Base-by-base conservation (phyloP, 1,140 invertebrate species). In the Dreissena rostriformis region DNA sequence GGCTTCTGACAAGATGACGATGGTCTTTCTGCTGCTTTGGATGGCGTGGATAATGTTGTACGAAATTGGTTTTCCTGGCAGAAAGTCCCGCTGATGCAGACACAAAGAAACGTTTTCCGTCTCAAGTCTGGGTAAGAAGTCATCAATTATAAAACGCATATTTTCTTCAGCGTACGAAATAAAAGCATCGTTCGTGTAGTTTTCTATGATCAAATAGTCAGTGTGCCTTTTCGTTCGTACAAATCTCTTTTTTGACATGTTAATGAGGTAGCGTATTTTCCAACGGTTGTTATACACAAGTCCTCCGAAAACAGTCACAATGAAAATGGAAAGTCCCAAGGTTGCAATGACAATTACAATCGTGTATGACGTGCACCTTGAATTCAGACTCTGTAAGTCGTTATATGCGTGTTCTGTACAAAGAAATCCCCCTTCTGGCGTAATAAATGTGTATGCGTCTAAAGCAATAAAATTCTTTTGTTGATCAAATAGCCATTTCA, bases 11-110 rank as follows among this genome's bases (percentile, higher is more conserved):
- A 96, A 93, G n/a, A 96, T 90, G 26, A 96, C 91, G 55, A 96
- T 91, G 24, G 95, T 95, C 91, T 95, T 95, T 68, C 94, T 94
- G 89, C 95, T 96, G 72, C 94, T 94, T 24, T 94, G 94, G 53
- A 96, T 95, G 85, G 95, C 94, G 66, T 93, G 93, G n/a, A 95
- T 90, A 71, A 96, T 95, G 82, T 95, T 94, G 87, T 95, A 95
- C 0, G 95, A 95, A 76, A 96, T 96, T 55, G 77, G 80, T 0
- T 80, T 73, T 15, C 91, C 91, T n/a, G 88, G 87, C 11, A 79
- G 57, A 79, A 91, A 91, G 75, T 92, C 87, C 24, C 86, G 78
- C n/a, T 88, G 61, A 79, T 91, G 89, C 24, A 90, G 39, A 81
- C 88, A 89, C 17, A 90, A 52, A 15, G 80, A 82, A 10, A 89